Evolutionary conservation across 2,797 vertebrate species (phyloP).

Genomic region (Prunella strophiata): DNA sequence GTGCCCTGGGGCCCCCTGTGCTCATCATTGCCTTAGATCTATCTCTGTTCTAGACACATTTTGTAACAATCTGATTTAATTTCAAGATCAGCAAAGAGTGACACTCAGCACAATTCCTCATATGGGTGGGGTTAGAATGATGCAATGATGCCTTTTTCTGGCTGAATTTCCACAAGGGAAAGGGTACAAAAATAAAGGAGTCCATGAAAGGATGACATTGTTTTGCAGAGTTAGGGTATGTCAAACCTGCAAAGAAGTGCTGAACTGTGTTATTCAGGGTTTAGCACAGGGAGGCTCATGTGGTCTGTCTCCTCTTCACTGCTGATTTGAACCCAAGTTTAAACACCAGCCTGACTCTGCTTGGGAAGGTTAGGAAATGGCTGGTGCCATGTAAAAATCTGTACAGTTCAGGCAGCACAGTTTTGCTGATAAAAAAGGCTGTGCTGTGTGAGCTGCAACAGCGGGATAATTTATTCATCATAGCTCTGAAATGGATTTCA

Average conservation of each 20-base stretch:
- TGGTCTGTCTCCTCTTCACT: not conserved
- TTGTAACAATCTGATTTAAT: not conserved
- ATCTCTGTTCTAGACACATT: not conserved
- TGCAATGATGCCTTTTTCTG: not conserved
- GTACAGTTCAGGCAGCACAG: not conserved
- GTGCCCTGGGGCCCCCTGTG: not conserved
- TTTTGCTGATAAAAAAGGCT: not conserved
- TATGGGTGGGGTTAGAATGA: not conserved
- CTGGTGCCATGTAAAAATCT: not conserved
- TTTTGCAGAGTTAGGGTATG: not conserved
- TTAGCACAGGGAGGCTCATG: not conserved
- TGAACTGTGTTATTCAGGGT: not conserved
- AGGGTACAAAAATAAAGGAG: not conserved
- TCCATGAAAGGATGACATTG: not conserved
- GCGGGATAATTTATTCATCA: not conserved
- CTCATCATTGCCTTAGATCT: not conserved
- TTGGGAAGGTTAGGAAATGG: not conserved
- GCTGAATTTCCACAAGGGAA: not conserved
- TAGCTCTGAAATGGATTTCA: not conserved
- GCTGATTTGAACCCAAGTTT: not conserved
- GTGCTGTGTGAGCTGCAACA: rapidly evolving
- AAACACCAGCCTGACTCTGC: not conserved
- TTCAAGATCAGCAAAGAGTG: not conserved
- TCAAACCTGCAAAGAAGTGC: not conserved
- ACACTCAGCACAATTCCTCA: not conserved